Conservation (phyloP, 2,797 vertebrate genomes). For the Diglossa cyanea region DNA sequence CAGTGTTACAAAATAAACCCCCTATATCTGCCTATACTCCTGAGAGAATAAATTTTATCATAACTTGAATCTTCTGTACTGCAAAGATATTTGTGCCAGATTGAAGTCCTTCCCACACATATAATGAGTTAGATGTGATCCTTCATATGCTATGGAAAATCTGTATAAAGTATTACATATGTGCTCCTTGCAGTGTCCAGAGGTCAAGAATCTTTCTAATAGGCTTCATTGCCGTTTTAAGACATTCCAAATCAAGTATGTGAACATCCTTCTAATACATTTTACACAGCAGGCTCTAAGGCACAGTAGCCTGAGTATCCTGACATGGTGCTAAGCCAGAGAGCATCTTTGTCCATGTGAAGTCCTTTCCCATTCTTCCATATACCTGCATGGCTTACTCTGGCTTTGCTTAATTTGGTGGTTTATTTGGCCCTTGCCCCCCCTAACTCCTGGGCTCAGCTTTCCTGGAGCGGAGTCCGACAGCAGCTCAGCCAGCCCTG, state of each 20-base stretch:
- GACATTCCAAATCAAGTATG: background rate
- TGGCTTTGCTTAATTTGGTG: background rate
- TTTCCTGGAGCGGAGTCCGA: fast-evolving
- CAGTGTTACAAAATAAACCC: background rate
- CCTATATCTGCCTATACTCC: background rate
- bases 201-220: background rate
- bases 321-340: background rate
- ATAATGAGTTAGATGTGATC: background rate
- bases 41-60: background rate
- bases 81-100: background rate
- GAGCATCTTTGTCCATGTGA: background rate
- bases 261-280: background rate
- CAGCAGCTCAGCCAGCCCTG: background rate
- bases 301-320: background rate
- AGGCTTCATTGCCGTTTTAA: background rate
- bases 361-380: background rate
- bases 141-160: background rate
- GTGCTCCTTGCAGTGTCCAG: background rate
- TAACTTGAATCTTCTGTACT: background rate
- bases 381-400: fast-evolving
- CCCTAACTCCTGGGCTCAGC: background rate
- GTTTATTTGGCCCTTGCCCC: background rate
- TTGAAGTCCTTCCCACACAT: background rate
- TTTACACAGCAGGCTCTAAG: background rate
- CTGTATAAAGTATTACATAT: background rate